Percentiles rank a stretch among this genome's conserved stretches.
Evolutionary conservation across 1,140 invertebrate species (phyloP).

Genomic region (Aphaenogaster floridana): DNA sequence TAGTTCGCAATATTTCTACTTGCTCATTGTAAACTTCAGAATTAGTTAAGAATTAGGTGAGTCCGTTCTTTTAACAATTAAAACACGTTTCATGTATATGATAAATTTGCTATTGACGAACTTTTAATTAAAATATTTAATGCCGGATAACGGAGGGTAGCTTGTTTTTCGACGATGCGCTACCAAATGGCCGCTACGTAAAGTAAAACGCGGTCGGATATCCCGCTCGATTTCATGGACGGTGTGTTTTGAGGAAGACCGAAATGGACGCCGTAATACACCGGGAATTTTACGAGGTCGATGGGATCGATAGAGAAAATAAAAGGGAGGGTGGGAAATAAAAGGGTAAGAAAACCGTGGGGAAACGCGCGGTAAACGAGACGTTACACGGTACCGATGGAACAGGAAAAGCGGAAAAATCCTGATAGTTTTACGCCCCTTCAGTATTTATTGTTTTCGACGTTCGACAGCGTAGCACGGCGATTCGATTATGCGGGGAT

Average conservation of each 20-base stretch:
- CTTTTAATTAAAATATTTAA: conserved; percentile 50
- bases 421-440: conserved; percentile 26
- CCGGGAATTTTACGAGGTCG: conserved; percentile 50
- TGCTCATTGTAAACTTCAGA: background rate
- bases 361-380: conserved; percentile 46
- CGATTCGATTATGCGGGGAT: conserved; percentile 46
- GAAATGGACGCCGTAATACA: conserved; percentile 34
- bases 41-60: background rate
- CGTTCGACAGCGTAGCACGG: background rate
- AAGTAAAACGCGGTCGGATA: conserved; percentile 30
- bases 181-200: conserved; percentile 26
- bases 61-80: background rate
- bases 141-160: background rate
- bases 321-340: conserved; percentile 37
- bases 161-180: background rate
- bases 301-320: conserved; percentile 54
- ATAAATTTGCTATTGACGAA: background rate
- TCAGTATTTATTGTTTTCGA: conserved; percentile 53
- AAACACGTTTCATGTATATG: background rate
- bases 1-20: background rate
- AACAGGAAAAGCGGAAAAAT: conserved; percentile 1
- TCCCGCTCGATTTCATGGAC: conserved; percentile 39
- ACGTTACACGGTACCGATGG: conserved; percentile 26
- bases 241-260: conserved; percentile 45
- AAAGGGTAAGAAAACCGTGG: conserved; percentile 54